A percentile compares a stretch with the other conserved stretches of the same genome.
These are phyloP conservation scores for Petrocephalus sullivani DNA, from an alignment of 2,797 vertebrate genomes.

Conservation along the genomic window DNA sequence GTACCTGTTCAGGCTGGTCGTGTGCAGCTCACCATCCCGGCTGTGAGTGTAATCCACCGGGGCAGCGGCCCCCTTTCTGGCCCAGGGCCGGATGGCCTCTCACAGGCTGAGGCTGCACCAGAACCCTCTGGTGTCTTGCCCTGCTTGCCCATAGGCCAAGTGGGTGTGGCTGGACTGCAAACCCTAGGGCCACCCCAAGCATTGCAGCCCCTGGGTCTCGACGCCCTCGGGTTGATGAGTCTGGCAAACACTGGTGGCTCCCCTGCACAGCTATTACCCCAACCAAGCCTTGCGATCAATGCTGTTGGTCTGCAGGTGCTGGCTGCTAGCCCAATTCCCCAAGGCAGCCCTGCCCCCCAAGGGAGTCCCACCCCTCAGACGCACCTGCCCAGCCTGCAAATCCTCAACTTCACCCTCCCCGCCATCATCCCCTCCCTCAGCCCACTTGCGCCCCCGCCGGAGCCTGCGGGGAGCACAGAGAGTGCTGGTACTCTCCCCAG, in stretches of 20 bases:
- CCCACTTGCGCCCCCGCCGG: conserved; percentile 56
- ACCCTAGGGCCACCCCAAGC: conserved; percentile 56
- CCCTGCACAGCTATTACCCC: conserved; percentile 64
- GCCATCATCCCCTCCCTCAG: conserved; percentile 80
- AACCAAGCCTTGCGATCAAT: conserved; percentile 80
- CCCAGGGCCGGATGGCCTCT: conserved; percentile 45
- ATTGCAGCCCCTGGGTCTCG: conserved; percentile 74
- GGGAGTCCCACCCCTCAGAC: conserved; percentile 63
- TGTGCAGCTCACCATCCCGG: conserved; percentile 87
- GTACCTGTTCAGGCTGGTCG: conserved; percentile 84
- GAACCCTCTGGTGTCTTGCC: conserved; percentile 74
- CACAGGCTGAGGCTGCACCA: background rate
- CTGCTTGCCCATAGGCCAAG: conserved; percentile 82
- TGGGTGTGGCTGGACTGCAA: conserved; percentile 68
- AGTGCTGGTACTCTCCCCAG: conserved; percentile 39
- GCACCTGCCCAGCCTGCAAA: conserved; percentile 80
- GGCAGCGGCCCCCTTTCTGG: conserved; percentile 63
- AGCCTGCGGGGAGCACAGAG: conserved; percentile 34
- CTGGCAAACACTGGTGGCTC: conserved; percentile 67
- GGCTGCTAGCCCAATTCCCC: conserved; percentile 64
- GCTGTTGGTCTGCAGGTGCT: conserved; percentile 85
- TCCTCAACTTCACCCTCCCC: conserved; percentile 86
- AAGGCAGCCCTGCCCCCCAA: conserved; percentile 66
- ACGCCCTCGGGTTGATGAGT: conserved; percentile 80
- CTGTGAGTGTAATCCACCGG: conserved; percentile 83